Evolutionary conservation across 2,888 invertebrate species (phyloP).

Genomic region (Cyaniris semiargus): DNA sequence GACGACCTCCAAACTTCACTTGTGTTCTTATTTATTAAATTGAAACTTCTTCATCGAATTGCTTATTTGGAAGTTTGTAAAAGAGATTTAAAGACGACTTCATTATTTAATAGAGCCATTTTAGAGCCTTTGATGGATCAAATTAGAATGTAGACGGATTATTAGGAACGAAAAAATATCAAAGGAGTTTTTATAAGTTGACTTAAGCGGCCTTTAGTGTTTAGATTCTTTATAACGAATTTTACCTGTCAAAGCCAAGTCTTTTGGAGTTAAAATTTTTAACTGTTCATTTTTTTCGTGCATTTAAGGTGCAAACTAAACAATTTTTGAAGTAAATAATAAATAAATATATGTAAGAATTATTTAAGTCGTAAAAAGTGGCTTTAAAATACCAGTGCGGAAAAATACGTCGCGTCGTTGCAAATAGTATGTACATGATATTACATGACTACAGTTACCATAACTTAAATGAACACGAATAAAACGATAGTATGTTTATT

Average conservation of each 20-base stretch:
- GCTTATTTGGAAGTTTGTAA: background rate
- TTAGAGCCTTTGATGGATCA: background rate
- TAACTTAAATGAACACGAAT: too few species aligned
- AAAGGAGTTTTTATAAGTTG: conserved; percentile 1
- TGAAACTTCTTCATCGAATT: conserved; percentile 4
- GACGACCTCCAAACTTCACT: background rate
- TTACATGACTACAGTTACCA: too few species aligned
- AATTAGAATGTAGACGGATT: background rate
- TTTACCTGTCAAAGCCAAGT: background rate
- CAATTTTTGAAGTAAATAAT: too few species aligned
- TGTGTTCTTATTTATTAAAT: background rate
- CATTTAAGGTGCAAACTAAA: too few species aligned
- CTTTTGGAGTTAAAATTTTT: too few species aligned
- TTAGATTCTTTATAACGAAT: background rate
- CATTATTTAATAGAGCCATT: background rate
- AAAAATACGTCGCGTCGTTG: too few species aligned
- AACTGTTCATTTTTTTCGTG: too few species aligned
- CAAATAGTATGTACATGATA: too few species aligned
- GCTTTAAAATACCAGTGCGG: too few species aligned
- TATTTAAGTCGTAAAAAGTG: too few species aligned
- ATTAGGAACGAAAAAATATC: background rate
- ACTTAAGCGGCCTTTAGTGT: background rate
- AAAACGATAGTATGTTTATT: too few species aligned
- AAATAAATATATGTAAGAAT: too few species aligned
- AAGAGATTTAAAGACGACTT: background rate